Percentiles rank a stretch among this genome's conserved stretches.
phyloP scores from a whole-genome alignment of 2,113 vertebrate genomes.

The Nansenia antarctica region DNA sequence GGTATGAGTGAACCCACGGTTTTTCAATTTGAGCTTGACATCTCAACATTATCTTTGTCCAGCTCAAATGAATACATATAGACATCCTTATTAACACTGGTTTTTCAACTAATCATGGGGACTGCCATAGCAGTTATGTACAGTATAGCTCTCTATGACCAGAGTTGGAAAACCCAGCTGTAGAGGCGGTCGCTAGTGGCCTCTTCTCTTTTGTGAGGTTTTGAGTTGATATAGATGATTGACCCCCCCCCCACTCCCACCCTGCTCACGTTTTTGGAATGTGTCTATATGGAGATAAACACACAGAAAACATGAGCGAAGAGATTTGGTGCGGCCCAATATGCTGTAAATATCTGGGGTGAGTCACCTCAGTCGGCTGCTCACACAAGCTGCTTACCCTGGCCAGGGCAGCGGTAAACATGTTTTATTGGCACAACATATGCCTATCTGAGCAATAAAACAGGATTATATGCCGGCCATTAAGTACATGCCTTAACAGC shows the following conservation, averaged over 20 bases:
- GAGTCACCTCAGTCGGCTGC: conserved; percentile 7
- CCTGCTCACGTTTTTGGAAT: not conserved
- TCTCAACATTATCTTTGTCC: not conserved
- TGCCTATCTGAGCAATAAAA: conserved; percentile 39
- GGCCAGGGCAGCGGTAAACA: conserved; percentile 36
- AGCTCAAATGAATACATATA: not conserved
- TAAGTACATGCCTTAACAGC: conserved; percentile 24
- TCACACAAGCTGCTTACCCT: conserved; percentile 31
- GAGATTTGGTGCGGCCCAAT: conserved; percentile 36
- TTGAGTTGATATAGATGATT: not conserved
- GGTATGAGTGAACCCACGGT: not conserved
- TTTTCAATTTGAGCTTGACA: not conserved
- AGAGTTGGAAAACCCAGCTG: no score
- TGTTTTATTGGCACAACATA: conserved; percentile 40
- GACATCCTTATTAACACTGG: no score
- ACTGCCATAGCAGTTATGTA: no score
- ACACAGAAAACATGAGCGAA: not conserved
- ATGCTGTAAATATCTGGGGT: conserved; percentile 30
- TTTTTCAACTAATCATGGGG: no score
- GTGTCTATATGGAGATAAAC: not conserved
- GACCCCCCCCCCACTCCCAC: no score
- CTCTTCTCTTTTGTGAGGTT: not conserved
- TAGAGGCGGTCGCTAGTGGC: not conserved
- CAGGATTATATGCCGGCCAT: conserved; percentile 39
- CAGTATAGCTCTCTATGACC: no score